These are phyloP conservation scores for Echinarachnius parma DNA, from an alignment of 53 echinoderm and acorn worm species.

Conservation along the genomic window DNA sequence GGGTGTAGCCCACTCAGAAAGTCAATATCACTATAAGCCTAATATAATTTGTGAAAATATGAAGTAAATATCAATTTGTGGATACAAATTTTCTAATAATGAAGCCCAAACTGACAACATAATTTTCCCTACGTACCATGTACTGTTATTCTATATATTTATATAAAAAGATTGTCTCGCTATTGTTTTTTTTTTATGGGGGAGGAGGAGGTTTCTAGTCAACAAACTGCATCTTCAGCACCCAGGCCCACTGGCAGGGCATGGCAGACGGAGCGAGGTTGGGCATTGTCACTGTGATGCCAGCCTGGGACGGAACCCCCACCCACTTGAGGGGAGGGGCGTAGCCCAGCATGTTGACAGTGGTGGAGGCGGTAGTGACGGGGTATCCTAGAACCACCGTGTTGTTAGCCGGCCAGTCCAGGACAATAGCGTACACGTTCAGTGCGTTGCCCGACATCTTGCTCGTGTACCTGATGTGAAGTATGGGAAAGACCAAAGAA, in stretches of 20 bases:
- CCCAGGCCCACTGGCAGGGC: constrained; percentile 33
- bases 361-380: constrained; percentile 39
- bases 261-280: constrained; percentile 16
- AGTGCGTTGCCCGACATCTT: not conserved
- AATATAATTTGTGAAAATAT: no score
- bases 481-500: not conserved
- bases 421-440: constrained; percentile 68
- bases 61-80: no score
- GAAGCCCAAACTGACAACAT: no score
- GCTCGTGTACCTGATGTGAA: constrained; percentile 25
- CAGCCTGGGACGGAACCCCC: constrained; percentile 10
- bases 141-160: no score
- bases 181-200: no score
- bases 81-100: no score
- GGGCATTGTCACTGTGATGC: constrained; percentile 45
- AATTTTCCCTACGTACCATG: no score
- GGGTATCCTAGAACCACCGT: constrained; percentile 57
- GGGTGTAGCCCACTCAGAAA: no score
- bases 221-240: constrained; percentile 26
- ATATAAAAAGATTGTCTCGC: no score
- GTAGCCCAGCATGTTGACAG: constrained; percentile 63
- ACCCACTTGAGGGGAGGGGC: constrained; percentile 53
- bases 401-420: constrained; percentile 80
- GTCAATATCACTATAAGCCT: no score
- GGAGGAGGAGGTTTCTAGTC: no score